phyloP scores from a whole-genome alignment of 2,113 vertebrate genomes.

The Neolamprologus sp. region DNA sequence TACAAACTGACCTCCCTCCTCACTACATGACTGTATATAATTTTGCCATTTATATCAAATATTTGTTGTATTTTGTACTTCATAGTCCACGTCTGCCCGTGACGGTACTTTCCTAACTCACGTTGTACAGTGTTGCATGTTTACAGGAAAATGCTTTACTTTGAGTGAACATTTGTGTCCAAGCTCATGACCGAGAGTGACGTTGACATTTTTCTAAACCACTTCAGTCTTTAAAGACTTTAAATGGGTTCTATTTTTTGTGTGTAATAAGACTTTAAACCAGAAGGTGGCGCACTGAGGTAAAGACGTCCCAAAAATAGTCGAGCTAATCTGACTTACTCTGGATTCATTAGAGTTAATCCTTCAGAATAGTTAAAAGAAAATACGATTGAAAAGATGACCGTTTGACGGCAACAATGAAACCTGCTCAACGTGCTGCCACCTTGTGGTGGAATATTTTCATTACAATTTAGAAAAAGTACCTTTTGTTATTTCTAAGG shows the following conservation, averaged over 20 bases:
- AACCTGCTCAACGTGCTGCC: background rate
- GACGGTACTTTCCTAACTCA: background rate
- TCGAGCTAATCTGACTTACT: rapidly evolving
- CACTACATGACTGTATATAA: background rate
- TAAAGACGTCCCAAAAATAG: background rate
- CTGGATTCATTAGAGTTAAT: background rate
- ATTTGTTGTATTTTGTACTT: background rate
- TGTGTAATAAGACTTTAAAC: background rate
- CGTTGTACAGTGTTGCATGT: background rate
- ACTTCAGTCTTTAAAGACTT: background rate
- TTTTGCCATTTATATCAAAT: background rate
- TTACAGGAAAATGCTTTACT: background rate
- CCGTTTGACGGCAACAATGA: background rate
- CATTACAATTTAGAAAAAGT: background rate
- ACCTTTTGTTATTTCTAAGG: background rate
- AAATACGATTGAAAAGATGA: rapidly evolving
- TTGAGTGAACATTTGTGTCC: background rate
- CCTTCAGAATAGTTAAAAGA: background rate
- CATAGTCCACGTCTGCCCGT: background rate
- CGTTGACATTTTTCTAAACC: background rate
- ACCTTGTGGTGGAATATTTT: background rate
- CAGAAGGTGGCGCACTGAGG: background rate
- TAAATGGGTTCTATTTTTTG: background rate
- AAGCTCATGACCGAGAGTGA: background rate
- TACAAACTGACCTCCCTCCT: background rate